Evolutionary conservation across 2,113 vertebrate species (phyloP).

Genomic region (Cnemophilus loriae): DNA sequence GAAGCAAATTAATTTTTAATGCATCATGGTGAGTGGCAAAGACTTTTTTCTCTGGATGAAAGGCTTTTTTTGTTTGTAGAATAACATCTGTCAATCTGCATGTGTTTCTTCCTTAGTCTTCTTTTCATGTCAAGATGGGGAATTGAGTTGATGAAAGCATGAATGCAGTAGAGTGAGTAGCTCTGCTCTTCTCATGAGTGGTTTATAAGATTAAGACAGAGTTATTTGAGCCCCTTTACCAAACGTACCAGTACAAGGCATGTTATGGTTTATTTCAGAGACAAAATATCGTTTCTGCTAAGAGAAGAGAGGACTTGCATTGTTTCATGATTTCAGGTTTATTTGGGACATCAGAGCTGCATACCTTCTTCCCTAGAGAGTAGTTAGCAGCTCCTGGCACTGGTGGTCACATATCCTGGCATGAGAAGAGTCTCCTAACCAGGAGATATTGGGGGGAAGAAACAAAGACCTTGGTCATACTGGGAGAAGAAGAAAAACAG

Average conservation of each 20-base stretch:
- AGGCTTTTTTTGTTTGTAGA: background rate
- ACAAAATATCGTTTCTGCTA: background rate
- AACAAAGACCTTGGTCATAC: background rate
- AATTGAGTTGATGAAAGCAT: background rate
- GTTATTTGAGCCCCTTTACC: background rate
- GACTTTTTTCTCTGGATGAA: background rate
- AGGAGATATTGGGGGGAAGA: background rate
- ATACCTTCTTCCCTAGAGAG: background rate
- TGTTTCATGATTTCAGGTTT: background rate
- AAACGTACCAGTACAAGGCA: background rate
- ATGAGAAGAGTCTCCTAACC: background rate
- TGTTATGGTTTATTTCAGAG: background rate
- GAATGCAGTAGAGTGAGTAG: background rate
- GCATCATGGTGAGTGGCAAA: background rate
- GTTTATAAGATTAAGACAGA: background rate
- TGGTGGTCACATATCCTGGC: rapidly evolving
- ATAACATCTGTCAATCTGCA: background rate
- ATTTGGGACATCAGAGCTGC: background rate
- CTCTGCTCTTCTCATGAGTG: background rate
- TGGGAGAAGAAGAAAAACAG: background rate
- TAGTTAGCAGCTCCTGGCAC: background rate
- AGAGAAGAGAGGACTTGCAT: background rate
- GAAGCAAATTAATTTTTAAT: background rate
- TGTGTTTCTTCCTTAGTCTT: background rate
- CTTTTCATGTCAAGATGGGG: background rate